A percentile compares a stretch with the other conserved stretches of the same genome.
Evolutionary conservation across 1,140 invertebrate genomes (phyloP).

Genomic region (Papilio dardanus): DNA sequence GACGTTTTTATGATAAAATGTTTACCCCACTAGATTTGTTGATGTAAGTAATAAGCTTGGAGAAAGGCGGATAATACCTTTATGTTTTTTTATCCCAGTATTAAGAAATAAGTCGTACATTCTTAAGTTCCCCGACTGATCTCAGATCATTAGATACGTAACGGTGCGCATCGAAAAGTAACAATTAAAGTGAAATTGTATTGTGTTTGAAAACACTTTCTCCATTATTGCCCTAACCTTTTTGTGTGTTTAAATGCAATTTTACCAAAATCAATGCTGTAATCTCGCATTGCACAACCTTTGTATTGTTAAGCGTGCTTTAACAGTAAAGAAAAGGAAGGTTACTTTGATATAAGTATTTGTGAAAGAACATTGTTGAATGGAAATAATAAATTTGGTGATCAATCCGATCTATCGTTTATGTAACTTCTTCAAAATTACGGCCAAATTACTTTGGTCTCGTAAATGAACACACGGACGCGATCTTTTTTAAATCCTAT

Average conservation of each 20-base stretch:
- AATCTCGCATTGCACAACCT: not conserved
- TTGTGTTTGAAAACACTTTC: slow-evolving; percentile 13
- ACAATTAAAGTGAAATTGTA: slow-evolving; percentile 20
- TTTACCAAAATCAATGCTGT: not conserved
- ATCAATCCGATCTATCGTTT: too few species aligned
- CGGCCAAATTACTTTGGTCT: too few species aligned
- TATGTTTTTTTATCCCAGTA: not conserved
- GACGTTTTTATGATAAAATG: too few species aligned
- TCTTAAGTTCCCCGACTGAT: not conserved
- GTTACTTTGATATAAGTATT: too few species aligned
- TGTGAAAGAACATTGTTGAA: too few species aligned
- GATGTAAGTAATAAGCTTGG: not conserved
- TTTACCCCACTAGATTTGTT: too few species aligned
- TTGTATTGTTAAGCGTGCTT: not conserved
- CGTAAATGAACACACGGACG: too few species aligned
- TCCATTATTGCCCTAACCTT: not conserved
- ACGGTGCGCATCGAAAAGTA: slow-evolving; percentile 4
- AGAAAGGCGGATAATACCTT: slow-evolving; percentile 8
- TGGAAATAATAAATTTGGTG: too few species aligned
- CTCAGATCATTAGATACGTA: slow-evolving; percentile 12
- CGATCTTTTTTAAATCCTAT: too few species aligned
- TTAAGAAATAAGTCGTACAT: not conserved
- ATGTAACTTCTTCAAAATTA: too few species aligned
- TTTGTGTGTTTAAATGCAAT: not conserved
- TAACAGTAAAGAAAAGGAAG: too few species aligned